phyloP scores from a whole-genome alignment of 2,797 vertebrate genomes.

The Myotis vivesi region DNA sequence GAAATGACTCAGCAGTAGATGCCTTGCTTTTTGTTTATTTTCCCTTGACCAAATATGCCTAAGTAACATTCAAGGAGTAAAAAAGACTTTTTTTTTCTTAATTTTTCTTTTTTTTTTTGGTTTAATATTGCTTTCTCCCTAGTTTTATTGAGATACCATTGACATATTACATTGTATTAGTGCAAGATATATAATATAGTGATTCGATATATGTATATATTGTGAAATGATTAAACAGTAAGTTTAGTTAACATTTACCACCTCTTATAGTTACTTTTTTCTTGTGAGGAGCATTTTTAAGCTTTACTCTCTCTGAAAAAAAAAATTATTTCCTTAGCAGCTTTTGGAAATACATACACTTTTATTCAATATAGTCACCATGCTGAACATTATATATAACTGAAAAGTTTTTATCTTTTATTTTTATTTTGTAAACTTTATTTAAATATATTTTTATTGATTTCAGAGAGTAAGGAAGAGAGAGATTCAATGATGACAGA shows the following conservation, averaged over 20 bases:
- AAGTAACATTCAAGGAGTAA: not conserved
- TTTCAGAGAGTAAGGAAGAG: not conserved
- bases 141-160: not conserved
- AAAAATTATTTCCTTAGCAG: not conserved
- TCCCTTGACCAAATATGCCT: not conserved
- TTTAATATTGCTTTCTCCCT: not conserved
- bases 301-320: not conserved
- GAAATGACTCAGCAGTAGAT: not conserved
- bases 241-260: not conserved
- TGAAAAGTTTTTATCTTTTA: not conserved
- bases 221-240: not conserved
- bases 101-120: not conserved
- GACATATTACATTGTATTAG: not conserved
- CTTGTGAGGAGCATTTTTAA: not conserved
- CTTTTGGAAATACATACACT: not conserved
- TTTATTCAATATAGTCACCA: not conserved
- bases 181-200: not conserved
- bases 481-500: not conserved
- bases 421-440: not conserved
- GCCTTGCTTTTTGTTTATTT: conserved; percentile 10
- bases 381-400: not conserved
- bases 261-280: not conserved
- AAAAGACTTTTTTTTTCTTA: not conserved
- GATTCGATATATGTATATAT: not conserved
- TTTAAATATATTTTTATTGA: not conserved